Evolutionary conservation across 2,888 invertebrate species (phyloP).

Genomic region (Muscina levida): DNA sequence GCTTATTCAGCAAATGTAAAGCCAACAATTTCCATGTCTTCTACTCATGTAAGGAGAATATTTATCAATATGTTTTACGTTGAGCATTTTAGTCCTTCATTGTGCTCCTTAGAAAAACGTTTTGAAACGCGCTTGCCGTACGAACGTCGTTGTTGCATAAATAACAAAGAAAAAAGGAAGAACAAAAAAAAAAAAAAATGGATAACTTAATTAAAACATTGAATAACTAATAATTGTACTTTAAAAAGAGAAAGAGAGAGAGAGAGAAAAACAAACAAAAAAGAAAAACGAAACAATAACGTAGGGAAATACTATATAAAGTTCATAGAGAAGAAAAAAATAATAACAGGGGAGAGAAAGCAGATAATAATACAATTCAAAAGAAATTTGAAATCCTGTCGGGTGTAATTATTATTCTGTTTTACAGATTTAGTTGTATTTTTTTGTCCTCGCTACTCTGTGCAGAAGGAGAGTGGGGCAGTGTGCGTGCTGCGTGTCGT

Average conservation of each 20-base stretch:
- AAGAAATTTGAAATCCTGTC: slow-evolving; percentile 11
- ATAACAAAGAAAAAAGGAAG: slow-evolving; percentile 16
- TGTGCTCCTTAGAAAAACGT: slow-evolving; percentile 72
- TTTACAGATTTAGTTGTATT: slow-evolving; percentile 24
- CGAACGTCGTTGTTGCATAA: slow-evolving; percentile 19
- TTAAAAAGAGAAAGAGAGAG: slow-evolving; percentile 20
- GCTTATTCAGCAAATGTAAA: slow-evolving; percentile 20
- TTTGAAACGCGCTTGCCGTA: slow-evolving; percentile 57
- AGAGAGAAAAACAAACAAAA: too few species aligned
- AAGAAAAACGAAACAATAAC: slow-evolving; percentile 30
- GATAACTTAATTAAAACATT: slow-evolving; percentile 15
- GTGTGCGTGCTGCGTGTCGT: slow-evolving; percentile 41
- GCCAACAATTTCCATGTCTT: neutral
- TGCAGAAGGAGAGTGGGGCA: too few species aligned
- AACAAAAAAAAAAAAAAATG: slow-evolving; percentile 27
- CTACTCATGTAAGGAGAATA: slow-evolving; percentile 15
- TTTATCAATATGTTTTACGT: slow-evolving; percentile 39
- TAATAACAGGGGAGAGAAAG: neutral
- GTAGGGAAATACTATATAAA: neutral
- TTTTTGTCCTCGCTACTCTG: too few species aligned
- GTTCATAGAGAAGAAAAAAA: slow-evolving; percentile 11
- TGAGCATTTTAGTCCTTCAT: slow-evolving; percentile 71
- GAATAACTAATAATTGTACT: neutral
- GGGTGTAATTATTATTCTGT: slow-evolving; percentile 1
- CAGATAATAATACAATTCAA: slow-evolving; percentile 5